Base-by-base conservation (phyloP, 2,797 vertebrate species). In the Molossus alvarezi region DNA sequence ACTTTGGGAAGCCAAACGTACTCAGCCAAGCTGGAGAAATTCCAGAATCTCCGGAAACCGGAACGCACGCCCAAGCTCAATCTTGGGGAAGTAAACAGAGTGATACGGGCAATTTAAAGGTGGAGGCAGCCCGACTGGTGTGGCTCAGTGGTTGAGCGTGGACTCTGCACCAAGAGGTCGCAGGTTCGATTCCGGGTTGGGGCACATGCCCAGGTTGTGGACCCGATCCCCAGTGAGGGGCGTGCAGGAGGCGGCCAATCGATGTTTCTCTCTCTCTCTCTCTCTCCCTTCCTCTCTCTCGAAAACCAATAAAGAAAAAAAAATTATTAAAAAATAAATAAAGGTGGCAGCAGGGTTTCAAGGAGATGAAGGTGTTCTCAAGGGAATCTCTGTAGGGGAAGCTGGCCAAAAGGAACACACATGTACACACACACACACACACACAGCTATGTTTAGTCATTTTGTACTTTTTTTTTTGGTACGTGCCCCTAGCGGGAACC, bases 261-360 rank as follows among this genome's bases (percentile, higher is more conserved):
- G 41, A 45, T 45, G 41, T 45, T 45, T 45, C 41, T 6, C 3
- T 45, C 41, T 45, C 41, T 45, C 41, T 45, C 41, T 45, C 41
- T 3, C 41, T 45, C 41, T 45, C 41, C 41, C 41, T 45, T 45
- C 41, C 41, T 45, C 6, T 45, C 41, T 45, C 41, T 45, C 3
- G 4, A 45, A 45, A 45, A 45, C 6, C 41, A 45, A 45, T 45
- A 45, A 45, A 45, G 41, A 45, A 45, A 45, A 45, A 45, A 45
- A 45, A 45, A 45, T 6, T 45, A 45, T 45, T 45, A 45, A 45
- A 45, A 45, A 45, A 45, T 45, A 45, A 45, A 45, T 45, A 45
- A 45, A 45, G 18, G 1, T 1, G 0, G 1, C 0, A 1, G 17
- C 0, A 41, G 58, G 48, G 33, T 60, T 29, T 1, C 15, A 4